phyloP scores from a whole-genome alignment of 2,113 vertebrate genomes.

The Asarcornis scutulata region DNA sequence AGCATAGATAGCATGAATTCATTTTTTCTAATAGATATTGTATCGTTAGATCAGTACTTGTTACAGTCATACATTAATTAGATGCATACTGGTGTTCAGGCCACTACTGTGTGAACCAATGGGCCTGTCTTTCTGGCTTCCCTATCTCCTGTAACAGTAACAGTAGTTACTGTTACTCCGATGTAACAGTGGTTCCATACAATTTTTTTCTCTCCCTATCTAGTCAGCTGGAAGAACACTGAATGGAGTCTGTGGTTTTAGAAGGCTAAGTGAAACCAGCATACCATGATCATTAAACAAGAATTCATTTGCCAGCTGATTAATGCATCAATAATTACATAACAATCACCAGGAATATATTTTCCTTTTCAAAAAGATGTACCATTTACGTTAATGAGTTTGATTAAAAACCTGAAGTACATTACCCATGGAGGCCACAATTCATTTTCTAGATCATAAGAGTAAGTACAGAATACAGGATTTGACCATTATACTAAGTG shows the following conservation, averaged over 20 bases:
- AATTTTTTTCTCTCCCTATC: neutral
- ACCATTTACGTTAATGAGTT: neutral
- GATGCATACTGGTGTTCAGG: neutral
- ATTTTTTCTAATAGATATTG: neutral
- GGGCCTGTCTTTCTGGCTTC: neutral
- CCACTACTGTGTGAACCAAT: neutral
- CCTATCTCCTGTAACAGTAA: neutral
- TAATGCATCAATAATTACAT: neutral
- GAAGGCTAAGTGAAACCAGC: neutral
- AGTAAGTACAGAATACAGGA: neutral
- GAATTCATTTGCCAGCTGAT: slow-evolving; percentile 11
- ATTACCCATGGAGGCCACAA: neutral
- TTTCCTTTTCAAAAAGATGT: neutral
- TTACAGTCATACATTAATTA: neutral
- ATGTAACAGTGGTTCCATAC: neutral
- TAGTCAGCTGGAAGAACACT: neutral
- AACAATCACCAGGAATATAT: neutral
- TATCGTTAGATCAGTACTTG: neutral
- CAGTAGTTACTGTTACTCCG: neutral
- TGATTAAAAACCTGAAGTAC: neutral
- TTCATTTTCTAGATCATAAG: neutral
- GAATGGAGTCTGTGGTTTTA: neutral
- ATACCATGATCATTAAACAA: neutral
- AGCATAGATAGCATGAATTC: neutral
- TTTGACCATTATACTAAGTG: neutral